These are phyloP conservation scores for Psephotus haematonotus DNA, from an alignment of 2,113 vertebrate species.

Conservation along the genomic window DNA sequence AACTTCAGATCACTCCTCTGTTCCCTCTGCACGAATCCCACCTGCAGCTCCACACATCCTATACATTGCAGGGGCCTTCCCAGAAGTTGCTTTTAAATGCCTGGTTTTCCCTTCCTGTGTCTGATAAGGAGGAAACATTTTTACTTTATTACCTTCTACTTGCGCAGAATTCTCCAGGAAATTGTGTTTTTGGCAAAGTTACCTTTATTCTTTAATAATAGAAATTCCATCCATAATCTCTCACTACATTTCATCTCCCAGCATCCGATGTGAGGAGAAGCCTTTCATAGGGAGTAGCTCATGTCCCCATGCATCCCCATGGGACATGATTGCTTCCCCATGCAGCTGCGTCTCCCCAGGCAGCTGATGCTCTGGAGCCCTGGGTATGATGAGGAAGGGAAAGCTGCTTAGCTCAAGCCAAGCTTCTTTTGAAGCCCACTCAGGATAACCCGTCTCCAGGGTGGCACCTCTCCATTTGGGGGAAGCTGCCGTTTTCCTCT, in stretches of 20 bases:
- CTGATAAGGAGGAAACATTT: not conserved
- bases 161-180: not conserved
- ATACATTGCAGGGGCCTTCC: not conserved
- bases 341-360: not conserved
- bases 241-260: not conserved
- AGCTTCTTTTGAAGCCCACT: not conserved
- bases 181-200: not conserved
- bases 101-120: not conserved
- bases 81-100: not conserved
- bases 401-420: not conserved
- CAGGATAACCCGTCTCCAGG: not conserved
- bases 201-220: not conserved
- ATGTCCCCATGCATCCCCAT: not conserved
- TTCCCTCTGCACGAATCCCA: not conserved
- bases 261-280: not conserved
- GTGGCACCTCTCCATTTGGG: not conserved
- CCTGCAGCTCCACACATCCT: not conserved
- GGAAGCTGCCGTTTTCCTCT: not conserved
- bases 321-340: not conserved
- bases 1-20: not conserved
- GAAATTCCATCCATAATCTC: not conserved
- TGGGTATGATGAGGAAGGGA: not conserved
- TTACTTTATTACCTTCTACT: not conserved
- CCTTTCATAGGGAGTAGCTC: not conserved
- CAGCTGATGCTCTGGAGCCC: not conserved